phyloP scores from a whole-genome alignment of 2,113 vertebrate species.

The Pseudopodoces humilis region DNA sequence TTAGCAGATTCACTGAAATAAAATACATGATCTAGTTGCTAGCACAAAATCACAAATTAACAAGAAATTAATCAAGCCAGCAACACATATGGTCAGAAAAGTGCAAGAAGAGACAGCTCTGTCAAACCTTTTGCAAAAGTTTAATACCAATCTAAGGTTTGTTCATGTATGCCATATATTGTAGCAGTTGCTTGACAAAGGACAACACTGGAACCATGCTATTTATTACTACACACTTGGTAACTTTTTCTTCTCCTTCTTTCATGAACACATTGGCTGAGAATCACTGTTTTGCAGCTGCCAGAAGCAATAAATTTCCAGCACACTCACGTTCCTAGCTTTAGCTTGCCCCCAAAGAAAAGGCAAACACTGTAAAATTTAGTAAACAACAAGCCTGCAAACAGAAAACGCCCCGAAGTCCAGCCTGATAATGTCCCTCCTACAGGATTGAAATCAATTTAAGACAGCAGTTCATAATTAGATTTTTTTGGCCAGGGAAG shows the following conservation, averaged over 20 bases:
- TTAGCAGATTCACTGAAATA: neutral
- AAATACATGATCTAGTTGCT: neutral
- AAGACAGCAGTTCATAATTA: neutral
- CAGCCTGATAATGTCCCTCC: neutral
- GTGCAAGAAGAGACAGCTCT: neutral
- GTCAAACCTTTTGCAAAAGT: neutral
- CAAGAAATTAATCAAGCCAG: neutral
- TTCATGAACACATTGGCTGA: slow-evolving; percentile 13
- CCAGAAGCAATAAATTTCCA: slow-evolving; percentile 47
- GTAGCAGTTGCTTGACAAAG: neutral
- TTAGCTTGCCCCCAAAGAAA: slow-evolving; percentile 20
- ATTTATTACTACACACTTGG: neutral
- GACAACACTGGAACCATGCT: neutral
- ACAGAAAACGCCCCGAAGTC: neutral
- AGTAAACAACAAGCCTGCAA: slow-evolving; percentile 43
- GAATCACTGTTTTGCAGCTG: slow-evolving; percentile 30
- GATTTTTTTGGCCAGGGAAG: neutral
- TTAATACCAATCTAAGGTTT: neutral
- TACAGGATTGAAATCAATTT: neutral
- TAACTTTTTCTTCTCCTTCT: neutral
- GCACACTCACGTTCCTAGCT: slow-evolving; percentile 4
- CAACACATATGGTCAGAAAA: neutral
- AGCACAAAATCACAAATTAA: neutral
- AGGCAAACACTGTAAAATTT: slow-evolving; percentile 22
- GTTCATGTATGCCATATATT: neutral